Evolutionary conservation across 92 coral and sea anemone genomes (phyloP).

Genomic region (Heteractis magnifica): DNA sequence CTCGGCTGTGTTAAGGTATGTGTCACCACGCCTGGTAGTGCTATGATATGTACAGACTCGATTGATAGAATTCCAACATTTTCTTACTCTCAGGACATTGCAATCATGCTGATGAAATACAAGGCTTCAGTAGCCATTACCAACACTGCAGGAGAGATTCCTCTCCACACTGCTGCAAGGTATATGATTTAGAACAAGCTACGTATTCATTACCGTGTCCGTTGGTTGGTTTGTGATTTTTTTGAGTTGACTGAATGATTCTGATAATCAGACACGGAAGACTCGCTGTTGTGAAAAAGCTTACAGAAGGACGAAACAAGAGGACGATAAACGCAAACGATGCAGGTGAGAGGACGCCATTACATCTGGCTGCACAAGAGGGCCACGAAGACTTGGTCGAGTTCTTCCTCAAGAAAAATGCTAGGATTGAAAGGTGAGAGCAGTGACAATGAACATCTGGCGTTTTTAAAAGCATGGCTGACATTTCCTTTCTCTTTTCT

Average conservation of each 20-base stretch:
- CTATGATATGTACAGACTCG: constrained; percentile 42
- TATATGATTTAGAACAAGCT: background rate
- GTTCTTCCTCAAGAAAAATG: constrained; percentile 73
- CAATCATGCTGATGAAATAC: constrained; percentile 76
- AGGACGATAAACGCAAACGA: constrained; percentile 75
- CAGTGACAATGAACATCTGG: too few species aligned
- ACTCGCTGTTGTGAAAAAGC: constrained; percentile 59
- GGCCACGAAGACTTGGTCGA: constrained; percentile 87
- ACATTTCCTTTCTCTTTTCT: background rate
- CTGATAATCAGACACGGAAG: constrained; percentile 43
- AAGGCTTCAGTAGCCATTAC: constrained; percentile 75
- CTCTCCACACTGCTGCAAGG: constrained; percentile 81
- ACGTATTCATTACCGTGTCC: background rate
- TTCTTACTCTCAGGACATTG: constrained; percentile 60
- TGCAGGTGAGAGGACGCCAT: constrained; percentile 74
- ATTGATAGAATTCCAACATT: background rate
- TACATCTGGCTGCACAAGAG: constrained; percentile 79
- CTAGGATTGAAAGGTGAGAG: constrained; percentile 68
- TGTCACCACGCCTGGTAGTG: constrained; percentile 73
- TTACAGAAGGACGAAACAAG: constrained; percentile 83
- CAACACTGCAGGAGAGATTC: constrained; percentile 71
- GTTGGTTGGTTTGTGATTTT: background rate
- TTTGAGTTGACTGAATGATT: background rate
- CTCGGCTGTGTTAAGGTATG: constrained; percentile 81
- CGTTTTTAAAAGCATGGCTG: too few species aligned